Conservation (phyloP, 2,797 vertebrate species). For the Remorina albescens region DNA sequence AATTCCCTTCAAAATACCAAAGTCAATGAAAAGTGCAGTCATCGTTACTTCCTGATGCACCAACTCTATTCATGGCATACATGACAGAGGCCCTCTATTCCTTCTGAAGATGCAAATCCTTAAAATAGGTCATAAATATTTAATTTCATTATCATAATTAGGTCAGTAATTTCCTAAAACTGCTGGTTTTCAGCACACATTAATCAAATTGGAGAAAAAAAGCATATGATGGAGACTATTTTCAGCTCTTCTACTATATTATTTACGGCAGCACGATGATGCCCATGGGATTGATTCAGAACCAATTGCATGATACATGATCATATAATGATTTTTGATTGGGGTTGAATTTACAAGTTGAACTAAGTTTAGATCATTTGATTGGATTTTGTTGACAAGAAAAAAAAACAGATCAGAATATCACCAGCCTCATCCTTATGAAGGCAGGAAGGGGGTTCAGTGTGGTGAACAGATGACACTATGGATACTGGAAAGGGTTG, state of each 20-base stretch:
- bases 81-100: conserved; percentile 2
- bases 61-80: too few species aligned
- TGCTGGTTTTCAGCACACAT: background rate
- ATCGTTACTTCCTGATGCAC: background rate
- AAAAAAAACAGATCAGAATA: background rate
- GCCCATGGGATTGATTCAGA: background rate
- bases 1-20: too few species aligned
- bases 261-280: background rate
- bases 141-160: background rate
- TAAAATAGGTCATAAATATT: background rate
- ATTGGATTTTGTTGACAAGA: background rate
- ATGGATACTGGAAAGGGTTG: conserved; percentile 15
- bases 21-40: too few species aligned
- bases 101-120: background rate
- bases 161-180: background rate
- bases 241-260: background rate
- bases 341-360: background rate
- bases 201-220: background rate
- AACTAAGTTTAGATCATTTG: background rate
- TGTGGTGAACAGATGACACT: conserved; percentile 27
- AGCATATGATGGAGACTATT: background rate
- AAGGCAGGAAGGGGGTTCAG: conserved; percentile 14
- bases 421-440: background rate
- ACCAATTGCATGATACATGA: background rate
- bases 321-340: background rate